A percentile compares a stretch with the other conserved stretches of the same genome.
phyloP scores from a whole-genome alignment of 2,113 vertebrate species.

The Chamaetylas fuelleborni region DNA sequence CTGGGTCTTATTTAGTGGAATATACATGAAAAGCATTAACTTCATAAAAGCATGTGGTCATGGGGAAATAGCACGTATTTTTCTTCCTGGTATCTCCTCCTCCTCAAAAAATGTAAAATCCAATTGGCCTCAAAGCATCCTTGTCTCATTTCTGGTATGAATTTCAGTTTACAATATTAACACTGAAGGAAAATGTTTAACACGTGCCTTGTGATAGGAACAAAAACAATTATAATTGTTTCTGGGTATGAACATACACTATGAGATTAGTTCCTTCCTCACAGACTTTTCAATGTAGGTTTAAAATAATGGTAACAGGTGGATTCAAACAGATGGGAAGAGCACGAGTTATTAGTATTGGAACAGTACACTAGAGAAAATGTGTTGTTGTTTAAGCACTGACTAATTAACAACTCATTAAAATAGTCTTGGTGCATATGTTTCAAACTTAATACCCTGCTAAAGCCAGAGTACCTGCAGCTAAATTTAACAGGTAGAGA shows the following conservation, averaged over 20 bases:
- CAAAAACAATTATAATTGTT: neutral
- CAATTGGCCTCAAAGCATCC: neutral
- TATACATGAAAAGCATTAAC: neutral
- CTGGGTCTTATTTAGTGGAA: neutral
- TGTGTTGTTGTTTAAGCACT: constrained; percentile 27
- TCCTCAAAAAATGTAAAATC: neutral
- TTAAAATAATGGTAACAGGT: constrained; percentile 35
- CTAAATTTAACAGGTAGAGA: neutral
- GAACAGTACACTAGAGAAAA: constrained; percentile 35
- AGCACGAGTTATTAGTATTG: constrained; percentile 7
- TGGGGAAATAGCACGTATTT: neutral
- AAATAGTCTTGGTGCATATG: constrained; percentile 24
- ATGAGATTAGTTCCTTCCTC: neutral
- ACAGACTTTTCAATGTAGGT: neutral
- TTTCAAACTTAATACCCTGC: neutral
- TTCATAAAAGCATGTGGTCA: neutral
- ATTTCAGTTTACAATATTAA: neutral
- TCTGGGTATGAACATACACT: neutral
- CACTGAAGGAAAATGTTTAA: neutral
- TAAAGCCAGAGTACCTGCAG: neutral
- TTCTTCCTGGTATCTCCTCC: neutral
- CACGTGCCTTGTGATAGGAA: neutral
- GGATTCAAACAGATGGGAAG: constrained; percentile 44
- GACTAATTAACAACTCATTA: constrained; percentile 53
- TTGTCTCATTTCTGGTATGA: neutral